These are phyloP conservation scores for Mesorhabditis spiculigera DNA, from an alignment of 2,888 invertebrate genomes.

Conservation along the genomic window DNA sequence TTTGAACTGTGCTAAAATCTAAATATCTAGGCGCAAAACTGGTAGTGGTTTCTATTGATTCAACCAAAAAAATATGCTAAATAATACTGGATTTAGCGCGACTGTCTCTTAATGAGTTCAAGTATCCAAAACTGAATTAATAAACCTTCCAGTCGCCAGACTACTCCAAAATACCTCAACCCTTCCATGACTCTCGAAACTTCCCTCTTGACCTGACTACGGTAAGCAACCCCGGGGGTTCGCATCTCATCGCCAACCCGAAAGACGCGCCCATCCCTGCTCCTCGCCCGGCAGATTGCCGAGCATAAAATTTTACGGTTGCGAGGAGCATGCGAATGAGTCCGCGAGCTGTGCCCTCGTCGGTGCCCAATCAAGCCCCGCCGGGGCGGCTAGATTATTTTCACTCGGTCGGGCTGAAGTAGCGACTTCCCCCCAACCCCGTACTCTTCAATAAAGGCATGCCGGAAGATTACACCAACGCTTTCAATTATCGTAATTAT, in stretches of 20 bases:
- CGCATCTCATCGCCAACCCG: not conserved
- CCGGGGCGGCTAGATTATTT: no score
- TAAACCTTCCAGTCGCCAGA: not conserved
- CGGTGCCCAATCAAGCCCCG: no score
- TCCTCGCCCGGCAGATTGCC: not conserved
- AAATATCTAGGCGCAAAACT: no score
- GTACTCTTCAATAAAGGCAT: no score
- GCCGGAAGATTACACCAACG: no score
- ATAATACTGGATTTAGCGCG: no score
- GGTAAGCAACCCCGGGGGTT: not conserved
- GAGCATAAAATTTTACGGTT: slow-evolving; percentile 5
- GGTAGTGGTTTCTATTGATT: no score
- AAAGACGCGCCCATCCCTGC: not conserved
- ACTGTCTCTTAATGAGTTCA: not conserved
- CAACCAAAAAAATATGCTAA: no score
- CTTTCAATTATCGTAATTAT: not conserved
- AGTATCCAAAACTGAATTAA: not conserved
- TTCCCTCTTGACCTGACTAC: not conserved
- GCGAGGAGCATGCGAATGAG: not conserved
- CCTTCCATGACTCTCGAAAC: not conserved
- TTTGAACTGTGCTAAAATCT: no score
- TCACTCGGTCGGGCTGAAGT: no score
- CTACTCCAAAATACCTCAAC: not conserved
- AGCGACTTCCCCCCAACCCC: no score
- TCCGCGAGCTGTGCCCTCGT: not conserved